Evolutionary conservation across 2,797 vertebrate genomes (phyloP).

Genomic region (Anguilla megastoma): DNA sequence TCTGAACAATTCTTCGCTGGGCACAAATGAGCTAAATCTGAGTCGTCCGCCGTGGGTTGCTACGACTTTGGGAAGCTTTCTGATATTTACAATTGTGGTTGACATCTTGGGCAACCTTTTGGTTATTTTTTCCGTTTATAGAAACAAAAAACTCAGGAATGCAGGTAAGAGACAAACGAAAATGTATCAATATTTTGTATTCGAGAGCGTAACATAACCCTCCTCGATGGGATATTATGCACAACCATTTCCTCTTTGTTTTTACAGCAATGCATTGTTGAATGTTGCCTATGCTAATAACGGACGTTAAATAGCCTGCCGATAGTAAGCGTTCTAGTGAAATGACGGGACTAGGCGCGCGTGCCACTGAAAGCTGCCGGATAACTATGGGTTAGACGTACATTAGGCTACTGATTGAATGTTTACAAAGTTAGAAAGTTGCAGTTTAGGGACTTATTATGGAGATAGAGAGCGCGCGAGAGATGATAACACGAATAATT

Average conservation of each 20-base stretch:
- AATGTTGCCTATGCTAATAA: not conserved
- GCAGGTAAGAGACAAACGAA: conserved; percentile 76
- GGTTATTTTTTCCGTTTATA: conserved; percentile 92
- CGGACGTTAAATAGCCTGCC: not conserved
- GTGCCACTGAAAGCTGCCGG: not conserved
- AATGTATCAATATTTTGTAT: not conserved
- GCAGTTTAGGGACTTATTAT: not conserved
- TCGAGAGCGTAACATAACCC: not conserved
- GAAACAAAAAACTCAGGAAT: conserved; percentile 93
- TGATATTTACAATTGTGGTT: conserved; percentile 91
- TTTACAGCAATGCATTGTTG: not conserved
- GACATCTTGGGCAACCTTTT: conserved; percentile 90
- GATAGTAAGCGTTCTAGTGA: not conserved
- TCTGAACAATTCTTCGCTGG: conserved; percentile 75
- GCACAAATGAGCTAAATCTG: conserved; percentile 59
- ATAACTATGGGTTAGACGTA: not conserved
- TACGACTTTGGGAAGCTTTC: conserved; percentile 82
- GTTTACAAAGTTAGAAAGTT: not conserved
- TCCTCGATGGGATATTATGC: not conserved
- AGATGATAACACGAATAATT: not conserved
- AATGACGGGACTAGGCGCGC: not conserved
- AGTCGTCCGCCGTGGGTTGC: conserved; percentile 83
- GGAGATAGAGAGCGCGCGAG: no score
- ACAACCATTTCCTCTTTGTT: not conserved
- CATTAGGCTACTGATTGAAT: not conserved